Base-by-base conservation (phyloP, 2,797 vertebrate genomes). In the Vultur gryphus region DNA sequence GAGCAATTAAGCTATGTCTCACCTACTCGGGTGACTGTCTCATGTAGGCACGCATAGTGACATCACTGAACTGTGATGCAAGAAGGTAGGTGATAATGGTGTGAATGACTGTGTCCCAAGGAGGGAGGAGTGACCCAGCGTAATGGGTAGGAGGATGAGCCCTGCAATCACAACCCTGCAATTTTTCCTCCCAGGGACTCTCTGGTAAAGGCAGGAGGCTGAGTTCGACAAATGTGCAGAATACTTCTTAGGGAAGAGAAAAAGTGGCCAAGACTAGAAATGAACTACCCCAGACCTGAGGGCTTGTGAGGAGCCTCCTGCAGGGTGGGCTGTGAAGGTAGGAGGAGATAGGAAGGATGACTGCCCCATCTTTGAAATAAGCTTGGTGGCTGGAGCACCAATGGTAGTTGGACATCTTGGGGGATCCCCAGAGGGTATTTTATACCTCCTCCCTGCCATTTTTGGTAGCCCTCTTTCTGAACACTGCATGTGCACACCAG, bases 401-500 rank as follows among this genome's bases (percentile, higher is more conserved):
- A 5, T 24, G 13, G 37, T 44, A 4, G 23, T 16, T 73, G 39
- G 39, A 73, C 33, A n/a, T 29, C 37, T 46, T 59, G 15, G 28
- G 19, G 16, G 19, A 73, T n/a, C 24, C 26, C 19, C 28, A 20
- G 77, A 29, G 9, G 52, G 26, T 26, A 66, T 51, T 65, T 80
- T 37, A 16, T 51, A 24, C 44, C 23, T 58, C 18, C 44, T 66
- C 3, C 37, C 37, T 66, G 52, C 18, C 24, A 16, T 29, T 88
- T 81, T 46, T 55, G 24, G 7, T 29, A 13, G 4, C 29, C 16
- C 17, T 55, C 13, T 55, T 79, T 58, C 37, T 57, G 43, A 49
- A 51, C 21, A 28, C 12, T 28, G 7, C 0, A 2, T 44, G 46
- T 66, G 44, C 33, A 28, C 0, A 0, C 23, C 4, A 35, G 25